Evolutionary conservation across 2,888 invertebrate genomes (phyloP).

Genomic region (Plagiodera versicolora): DNA sequence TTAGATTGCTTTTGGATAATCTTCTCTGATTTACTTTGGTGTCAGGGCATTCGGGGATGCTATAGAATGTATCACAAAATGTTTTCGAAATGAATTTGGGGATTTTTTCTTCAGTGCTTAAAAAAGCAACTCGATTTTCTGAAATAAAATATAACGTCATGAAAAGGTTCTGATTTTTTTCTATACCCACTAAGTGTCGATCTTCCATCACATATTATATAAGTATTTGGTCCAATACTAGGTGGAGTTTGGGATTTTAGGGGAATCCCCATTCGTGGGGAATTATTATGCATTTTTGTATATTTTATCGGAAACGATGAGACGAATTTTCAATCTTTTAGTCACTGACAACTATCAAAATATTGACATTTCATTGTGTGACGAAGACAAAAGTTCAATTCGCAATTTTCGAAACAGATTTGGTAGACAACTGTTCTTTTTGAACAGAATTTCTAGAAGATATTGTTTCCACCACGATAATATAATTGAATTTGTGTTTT

Average conservation of each 20-base stretch:
- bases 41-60: constrained; percentile 14
- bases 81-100: constrained; percentile 15
- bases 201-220: constrained; percentile 17
- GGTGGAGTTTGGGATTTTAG: constrained; percentile 16
- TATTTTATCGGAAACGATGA: no score
- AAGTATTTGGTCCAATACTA: constrained; percentile 23
- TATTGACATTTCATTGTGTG: neutral
- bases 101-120: constrained; percentile 22
- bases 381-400: no score
- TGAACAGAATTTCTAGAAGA: no score
- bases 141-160: constrained; percentile 1
- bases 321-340: neutral
- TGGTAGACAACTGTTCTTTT: no score
- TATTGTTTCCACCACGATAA: no score
- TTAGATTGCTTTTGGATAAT: no score
- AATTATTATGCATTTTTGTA: constrained; percentile 19
- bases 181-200: constrained; percentile 13
- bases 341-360: neutral
- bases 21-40: no score
- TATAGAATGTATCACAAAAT: constrained; percentile 20
- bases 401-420: no score
- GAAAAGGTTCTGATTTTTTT: neutral
- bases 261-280: constrained; percentile 18
- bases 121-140: constrained; percentile 32
- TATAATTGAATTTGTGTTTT: no score